phyloP scores from a whole-genome alignment of 2,888 invertebrate genomes.

The Galeruca laticollis region DNA sequence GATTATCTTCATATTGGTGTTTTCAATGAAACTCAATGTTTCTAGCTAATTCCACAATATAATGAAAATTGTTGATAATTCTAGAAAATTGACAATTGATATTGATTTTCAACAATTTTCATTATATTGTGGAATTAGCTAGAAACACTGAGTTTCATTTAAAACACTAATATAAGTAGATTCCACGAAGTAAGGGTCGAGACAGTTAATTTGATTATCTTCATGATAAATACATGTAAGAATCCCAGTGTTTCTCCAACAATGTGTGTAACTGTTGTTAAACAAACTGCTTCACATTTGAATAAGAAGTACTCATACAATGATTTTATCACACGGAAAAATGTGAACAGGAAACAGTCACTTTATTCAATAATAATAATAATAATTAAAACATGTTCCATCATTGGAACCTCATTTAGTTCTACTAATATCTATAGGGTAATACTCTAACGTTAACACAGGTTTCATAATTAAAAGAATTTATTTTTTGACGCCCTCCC shows the following conservation, averaged over 20 bases:
- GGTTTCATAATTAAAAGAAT: too few relatives aligned
- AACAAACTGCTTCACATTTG: not conserved
- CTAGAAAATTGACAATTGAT: too few relatives aligned
- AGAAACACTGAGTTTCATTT: too few relatives aligned
- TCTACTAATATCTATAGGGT: slow-evolving; percentile 2
- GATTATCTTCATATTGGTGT: too few relatives aligned
- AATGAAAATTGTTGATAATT: too few relatives aligned
- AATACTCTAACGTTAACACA: not conserved
- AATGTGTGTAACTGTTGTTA: not conserved
- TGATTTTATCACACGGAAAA: not conserved
- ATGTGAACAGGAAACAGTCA: slow-evolving; percentile 7
- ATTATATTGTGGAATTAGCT: too few relatives aligned
- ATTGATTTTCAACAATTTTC: too few relatives aligned
- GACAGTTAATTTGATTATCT: not conserved
- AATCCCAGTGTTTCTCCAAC: not conserved
- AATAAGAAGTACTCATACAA: not conserved
- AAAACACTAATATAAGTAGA: too few relatives aligned
- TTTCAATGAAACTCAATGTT: too few relatives aligned
- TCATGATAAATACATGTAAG: not conserved
- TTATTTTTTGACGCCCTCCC: too few relatives aligned
- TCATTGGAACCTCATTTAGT: slow-evolving; percentile 6
- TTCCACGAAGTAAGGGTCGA: too few relatives aligned
- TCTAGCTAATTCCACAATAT: too few relatives aligned
- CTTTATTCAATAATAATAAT: not conserved
- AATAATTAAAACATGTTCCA: not conserved